These are phyloP conservation scores for Caenorhabditis becei DNA, from an alignment of 2,888 invertebrate genomes.

Conservation along the genomic window DNA sequence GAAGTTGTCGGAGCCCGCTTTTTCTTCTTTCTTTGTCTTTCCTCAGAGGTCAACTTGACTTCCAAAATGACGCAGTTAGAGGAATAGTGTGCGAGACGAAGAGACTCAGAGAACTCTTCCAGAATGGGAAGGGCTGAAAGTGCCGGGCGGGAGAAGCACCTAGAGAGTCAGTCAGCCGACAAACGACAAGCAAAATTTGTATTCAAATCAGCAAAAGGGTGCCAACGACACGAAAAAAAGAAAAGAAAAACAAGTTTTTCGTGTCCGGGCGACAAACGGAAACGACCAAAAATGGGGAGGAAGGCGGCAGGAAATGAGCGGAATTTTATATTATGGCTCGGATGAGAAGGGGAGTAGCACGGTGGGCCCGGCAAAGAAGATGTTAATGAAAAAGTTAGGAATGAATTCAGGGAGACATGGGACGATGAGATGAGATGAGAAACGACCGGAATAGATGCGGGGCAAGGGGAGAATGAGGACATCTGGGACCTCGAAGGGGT, in stretches of 20 bases:
- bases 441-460: no score
- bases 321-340: conserved; percentile 54
- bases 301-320: conserved; percentile 40
- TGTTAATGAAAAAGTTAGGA: conserved; percentile 42
- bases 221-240: conserved; percentile 10
- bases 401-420: conserved; percentile 13
- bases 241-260: conserved; percentile 20
- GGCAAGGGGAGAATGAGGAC: conserved; percentile 1
- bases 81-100: conserved; percentile 22
- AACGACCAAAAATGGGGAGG: conserved; percentile 20
- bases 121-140: conserved; percentile 21
- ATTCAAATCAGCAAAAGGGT: conserved; percentile 43
- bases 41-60: conserved; percentile 15
- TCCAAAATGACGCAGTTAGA: conserved; percentile 17
- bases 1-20: background rate
- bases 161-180: background rate
- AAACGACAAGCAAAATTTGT: conserved; percentile 34
- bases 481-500: background rate
- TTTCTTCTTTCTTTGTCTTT: conserved; percentile 4
- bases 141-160: conserved; percentile 4
- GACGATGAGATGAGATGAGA: conserved; percentile 3
- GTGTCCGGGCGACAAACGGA: conserved; percentile 18
- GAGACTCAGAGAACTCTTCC: conserved; percentile 26
- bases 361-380: conserved; percentile 27
- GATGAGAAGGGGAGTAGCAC: conserved; percentile 21